phyloP scores from a whole-genome alignment of 2,888 invertebrate species.

The Rhingia rostrata region DNA sequence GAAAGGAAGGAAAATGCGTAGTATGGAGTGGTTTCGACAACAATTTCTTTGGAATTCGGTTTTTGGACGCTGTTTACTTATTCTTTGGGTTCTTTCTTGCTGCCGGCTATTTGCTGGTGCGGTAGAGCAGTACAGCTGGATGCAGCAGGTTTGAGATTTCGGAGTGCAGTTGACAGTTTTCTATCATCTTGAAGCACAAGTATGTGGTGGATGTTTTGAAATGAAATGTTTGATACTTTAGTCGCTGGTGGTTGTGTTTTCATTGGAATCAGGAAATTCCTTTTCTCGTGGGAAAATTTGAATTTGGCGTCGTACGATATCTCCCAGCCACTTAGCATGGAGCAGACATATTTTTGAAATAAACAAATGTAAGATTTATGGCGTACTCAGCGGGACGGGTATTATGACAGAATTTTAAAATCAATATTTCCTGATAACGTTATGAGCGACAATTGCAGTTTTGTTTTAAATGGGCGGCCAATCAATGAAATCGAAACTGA shows the following conservation, averaged over 20 bases:
- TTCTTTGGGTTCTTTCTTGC: constrained; percentile 6
- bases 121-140: constrained; percentile 2
- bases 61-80: constrained; percentile 15
- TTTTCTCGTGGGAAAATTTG: background rate
- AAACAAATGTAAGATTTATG: too few species aligned
- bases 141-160: constrained; percentile 39
- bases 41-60: constrained; percentile 56
- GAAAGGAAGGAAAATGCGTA: constrained; percentile 53
- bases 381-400: too few species aligned
- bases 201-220: constrained; percentile 15
- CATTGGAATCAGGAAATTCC: background rate
- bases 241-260: constrained; percentile 14
- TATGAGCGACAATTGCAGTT: too few species aligned
- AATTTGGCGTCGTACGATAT: too few species aligned
- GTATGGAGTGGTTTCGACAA: constrained; percentile 14
- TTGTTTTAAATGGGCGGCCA: too few species aligned
- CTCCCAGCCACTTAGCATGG: too few species aligned
- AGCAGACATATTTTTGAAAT: too few species aligned
- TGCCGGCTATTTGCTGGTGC: constrained; percentile 18
- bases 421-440: too few species aligned
- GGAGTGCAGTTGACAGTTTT: constrained; percentile 41
- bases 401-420: too few species aligned
- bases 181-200: constrained; percentile 18
- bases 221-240: constrained; percentile 17
- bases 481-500: too few species aligned